These are phyloP conservation scores for Mesochorus sp. DNA, from an alignment of 2,888 invertebrate genomes.

Conservation along the genomic window DNA sequence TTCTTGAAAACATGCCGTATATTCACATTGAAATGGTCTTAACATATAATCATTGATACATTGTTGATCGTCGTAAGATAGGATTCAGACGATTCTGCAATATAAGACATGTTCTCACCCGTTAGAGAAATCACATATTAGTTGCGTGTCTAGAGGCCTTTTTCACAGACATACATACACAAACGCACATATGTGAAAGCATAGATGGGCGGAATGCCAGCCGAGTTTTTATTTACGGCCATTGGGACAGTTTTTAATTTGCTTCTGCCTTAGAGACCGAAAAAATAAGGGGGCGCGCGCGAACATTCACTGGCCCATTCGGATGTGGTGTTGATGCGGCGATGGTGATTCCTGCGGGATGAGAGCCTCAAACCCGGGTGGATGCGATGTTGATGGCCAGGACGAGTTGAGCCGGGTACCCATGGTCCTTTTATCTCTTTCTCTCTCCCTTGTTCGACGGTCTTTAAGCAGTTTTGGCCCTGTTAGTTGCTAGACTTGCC, in stretches of 20 bases:
- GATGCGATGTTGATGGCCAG: constrained; percentile 58
- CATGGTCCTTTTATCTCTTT: constrained; percentile 57
- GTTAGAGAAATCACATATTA: constrained; percentile 75
- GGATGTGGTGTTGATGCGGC: constrained; percentile 44
- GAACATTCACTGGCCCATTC: constrained; percentile 55
- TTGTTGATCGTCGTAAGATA: neutral
- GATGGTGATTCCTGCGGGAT: constrained; percentile 56
- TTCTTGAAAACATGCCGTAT: too few species aligned
- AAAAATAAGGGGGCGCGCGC: constrained; percentile 61
- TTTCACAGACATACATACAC: constrained; percentile 69
- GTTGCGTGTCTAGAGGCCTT: constrained; percentile 79
- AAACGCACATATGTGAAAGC: constrained; percentile 61
- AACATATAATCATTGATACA: neutral
- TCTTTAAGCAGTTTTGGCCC: constrained; percentile 80
- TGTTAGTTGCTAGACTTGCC: constrained; percentile 79
- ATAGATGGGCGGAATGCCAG: constrained; percentile 79
- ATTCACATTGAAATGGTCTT: too few species aligned
- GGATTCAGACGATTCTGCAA: constrained; percentile 3
- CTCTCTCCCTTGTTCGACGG: constrained; percentile 57
- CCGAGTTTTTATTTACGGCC: constrained; percentile 81
- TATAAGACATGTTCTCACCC: constrained; percentile 65
- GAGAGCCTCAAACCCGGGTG: constrained; percentile 34
- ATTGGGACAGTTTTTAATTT: constrained; percentile 82
- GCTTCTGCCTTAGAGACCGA: constrained; percentile 74
- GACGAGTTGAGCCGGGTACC: constrained; percentile 53